These are phyloP conservation scores for Drosophila setifemur DNA, from an alignment of 1,140 invertebrate species.

Conservation along the genomic window DNA sequence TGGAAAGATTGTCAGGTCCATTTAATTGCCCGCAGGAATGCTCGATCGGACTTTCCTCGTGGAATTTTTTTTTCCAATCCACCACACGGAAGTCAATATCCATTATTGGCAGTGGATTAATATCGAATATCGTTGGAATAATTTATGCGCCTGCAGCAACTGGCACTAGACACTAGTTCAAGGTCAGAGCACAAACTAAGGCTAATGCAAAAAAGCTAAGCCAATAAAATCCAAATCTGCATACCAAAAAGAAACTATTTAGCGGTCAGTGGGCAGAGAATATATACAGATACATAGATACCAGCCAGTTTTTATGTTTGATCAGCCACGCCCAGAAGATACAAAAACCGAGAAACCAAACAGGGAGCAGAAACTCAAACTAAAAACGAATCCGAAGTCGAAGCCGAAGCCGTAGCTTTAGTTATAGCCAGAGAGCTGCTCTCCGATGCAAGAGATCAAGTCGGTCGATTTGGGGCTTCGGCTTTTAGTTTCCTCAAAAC, in stretches of 20 bases:
- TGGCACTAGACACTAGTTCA: conserved; percentile 57
- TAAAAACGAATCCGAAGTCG: neutral
- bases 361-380: conserved; percentile 4
- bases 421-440: too few relatives aligned
- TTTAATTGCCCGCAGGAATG: conserved; percentile 44
- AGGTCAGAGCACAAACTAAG: conserved; percentile 46
- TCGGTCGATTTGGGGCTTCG: conserved; percentile 41
- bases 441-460: conserved; percentile 39
- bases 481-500: conserved; percentile 44
- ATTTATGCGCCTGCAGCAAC: conserved; percentile 34
- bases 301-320: neutral
- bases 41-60: conserved; percentile 12
- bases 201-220: conserved; percentile 47
- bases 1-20: conserved; percentile 13
- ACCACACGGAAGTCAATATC: conserved; percentile 29
- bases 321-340: conserved; percentile 23
- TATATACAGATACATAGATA: conserved; percentile 30
- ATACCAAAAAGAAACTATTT: conserved; percentile 28
- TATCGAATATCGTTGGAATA: conserved; percentile 13
- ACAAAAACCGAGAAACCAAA: neutral
- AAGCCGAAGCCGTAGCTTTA: too few relatives aligned
- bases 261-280: conserved; percentile 21
- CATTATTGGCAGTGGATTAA: neutral
- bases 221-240: conserved; percentile 40
- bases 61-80: conserved; percentile 12